Percentiles rank a stretch among this genome's conserved stretches.
Evolutionary conservation across 2,113 vertebrate species (phyloP).

Genomic region (Speoplatyrhinus poulsoni): DNA sequence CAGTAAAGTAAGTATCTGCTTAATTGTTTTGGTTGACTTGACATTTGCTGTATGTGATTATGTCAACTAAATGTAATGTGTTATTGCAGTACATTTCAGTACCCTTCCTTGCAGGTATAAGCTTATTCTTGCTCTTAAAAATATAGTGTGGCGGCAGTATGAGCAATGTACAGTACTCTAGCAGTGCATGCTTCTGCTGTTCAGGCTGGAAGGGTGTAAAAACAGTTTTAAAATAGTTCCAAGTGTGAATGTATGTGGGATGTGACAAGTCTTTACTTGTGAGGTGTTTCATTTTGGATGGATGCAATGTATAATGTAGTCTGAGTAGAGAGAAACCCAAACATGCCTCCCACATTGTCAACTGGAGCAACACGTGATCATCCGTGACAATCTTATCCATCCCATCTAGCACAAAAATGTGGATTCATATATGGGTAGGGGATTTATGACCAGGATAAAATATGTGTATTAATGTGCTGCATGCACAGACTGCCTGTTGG

Average conservation of each 20-base stretch:
- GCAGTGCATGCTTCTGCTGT: constrained; percentile 61
- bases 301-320: not conserved
- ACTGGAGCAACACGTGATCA: too few species aligned
- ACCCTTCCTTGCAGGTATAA: constrained; percentile 53
- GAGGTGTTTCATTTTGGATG: constrained; percentile 1
- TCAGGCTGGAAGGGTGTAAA: constrained; percentile 57
- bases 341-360: not conserved
- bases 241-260: constrained; percentile 45
- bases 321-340: not conserved
- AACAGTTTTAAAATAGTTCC: constrained; percentile 59
- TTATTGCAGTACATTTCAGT: constrained; percentile 46
- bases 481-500: too few species aligned
- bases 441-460: too few species aligned
- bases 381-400: too few species aligned
- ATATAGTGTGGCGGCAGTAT: constrained; percentile 55
- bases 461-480: too few species aligned
- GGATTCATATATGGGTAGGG: too few species aligned
- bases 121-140: constrained; percentile 50
- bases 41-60: constrained; percentile 15
- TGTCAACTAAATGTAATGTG: constrained; percentile 56
- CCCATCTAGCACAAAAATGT: too few species aligned
- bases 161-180: constrained; percentile 10
- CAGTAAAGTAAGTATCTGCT: constrained; percentile 16
- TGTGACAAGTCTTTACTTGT: constrained; percentile 7
- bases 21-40: constrained; percentile 32